Percentiles rank a stretch among this genome's conserved stretches.
phyloP scores from a whole-genome alignment of 2,113 vertebrate genomes.

The Asarcornis scutulata region DNA sequence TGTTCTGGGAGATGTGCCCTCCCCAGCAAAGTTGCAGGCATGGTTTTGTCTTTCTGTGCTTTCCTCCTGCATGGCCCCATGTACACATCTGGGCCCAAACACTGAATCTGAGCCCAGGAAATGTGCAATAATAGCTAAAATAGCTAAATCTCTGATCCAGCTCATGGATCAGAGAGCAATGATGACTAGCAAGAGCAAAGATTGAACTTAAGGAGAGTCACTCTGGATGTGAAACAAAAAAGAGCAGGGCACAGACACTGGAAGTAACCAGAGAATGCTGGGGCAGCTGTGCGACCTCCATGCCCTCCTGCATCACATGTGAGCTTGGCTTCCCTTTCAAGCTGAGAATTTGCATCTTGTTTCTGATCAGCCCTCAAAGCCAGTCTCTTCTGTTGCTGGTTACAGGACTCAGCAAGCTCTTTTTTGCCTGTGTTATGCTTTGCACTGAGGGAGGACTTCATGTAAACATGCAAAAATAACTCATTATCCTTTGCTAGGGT shows the following conservation, averaged over 20 bases:
- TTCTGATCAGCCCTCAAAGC: neutral
- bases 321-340: neutral
- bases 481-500: neutral
- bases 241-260: accelerated
- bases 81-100: neutral
- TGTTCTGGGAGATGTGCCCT: neutral
- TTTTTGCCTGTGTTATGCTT: neutral
- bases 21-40: neutral
- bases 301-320: neutral
- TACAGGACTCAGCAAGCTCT: neutral
- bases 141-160: neutral
- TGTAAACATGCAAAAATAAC: neutral
- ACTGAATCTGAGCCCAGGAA: neutral
- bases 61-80: neutral
- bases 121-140: neutral
- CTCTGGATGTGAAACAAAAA: neutral
- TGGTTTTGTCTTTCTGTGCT: neutral
- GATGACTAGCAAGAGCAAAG: neutral
- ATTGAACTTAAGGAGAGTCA: neutral
- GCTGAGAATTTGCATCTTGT: neutral
- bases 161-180: neutral
- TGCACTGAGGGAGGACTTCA: neutral
- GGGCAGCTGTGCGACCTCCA: neutral
- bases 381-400: neutral
- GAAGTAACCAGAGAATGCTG: accelerated